These are phyloP conservation scores for Lepidonotus clava DNA, from an alignment of 2,888 invertebrate genomes.

Conservation along the genomic window DNA sequence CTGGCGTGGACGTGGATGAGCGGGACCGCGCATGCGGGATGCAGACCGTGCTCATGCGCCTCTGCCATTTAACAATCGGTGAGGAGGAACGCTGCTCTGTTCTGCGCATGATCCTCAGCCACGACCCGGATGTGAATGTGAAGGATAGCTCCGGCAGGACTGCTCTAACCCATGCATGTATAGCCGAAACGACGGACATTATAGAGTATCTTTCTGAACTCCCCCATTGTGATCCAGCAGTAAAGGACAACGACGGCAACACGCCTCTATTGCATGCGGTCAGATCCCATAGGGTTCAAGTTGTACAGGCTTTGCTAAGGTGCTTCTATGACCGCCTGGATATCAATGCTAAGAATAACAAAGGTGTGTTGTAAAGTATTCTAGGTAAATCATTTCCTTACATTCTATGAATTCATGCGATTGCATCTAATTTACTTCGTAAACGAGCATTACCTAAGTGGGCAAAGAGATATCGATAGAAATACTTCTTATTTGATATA, in stretches of 20 bases:
- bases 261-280: slow-evolving; percentile 70
- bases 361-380: slow-evolving; percentile 36
- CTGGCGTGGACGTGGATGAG: slow-evolving; percentile 64
- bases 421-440: too few relatives aligned
- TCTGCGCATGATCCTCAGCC: slow-evolving; percentile 64
- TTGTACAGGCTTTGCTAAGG: slow-evolving; percentile 61
- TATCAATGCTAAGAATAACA: slow-evolving; percentile 39
- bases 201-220: slow-evolving; percentile 67
- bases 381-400: too few relatives aligned
- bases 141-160: slow-evolving; percentile 71
- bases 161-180: slow-evolving; percentile 72
- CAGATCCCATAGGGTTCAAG: slow-evolving; percentile 64
- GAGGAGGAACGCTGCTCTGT: slow-evolving; percentile 61
- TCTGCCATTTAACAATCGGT: slow-evolving; percentile 68
- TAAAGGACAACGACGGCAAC: slow-evolving; percentile 70
- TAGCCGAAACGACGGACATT: slow-evolving; percentile 65
- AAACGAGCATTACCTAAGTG: too few relatives aligned
- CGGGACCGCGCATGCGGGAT: slow-evolving; percentile 71
- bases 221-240: slow-evolving; percentile 65
- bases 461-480: too few relatives aligned
- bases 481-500: too few relatives aligned
- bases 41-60: slow-evolving; percentile 70
- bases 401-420: too few relatives aligned
- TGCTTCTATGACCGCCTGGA: slow-evolving; percentile 44
- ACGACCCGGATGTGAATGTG: slow-evolving; percentile 67